Evolutionary conservation across 1,140 invertebrate genomes (phyloP).

Genomic region (Micrasema minimum): DNA sequence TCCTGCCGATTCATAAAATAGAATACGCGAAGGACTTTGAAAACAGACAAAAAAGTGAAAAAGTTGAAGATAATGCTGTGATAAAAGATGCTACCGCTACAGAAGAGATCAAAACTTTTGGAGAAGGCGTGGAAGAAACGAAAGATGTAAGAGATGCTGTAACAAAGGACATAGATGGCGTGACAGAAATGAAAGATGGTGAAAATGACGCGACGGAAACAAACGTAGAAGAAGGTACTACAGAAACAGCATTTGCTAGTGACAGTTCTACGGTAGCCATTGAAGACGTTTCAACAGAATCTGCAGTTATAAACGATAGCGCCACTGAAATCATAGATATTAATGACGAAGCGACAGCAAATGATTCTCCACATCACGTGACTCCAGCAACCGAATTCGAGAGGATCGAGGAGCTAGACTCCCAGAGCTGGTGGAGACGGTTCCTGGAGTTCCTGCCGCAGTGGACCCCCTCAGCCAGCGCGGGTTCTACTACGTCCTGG

Average conservation of each 20-base stretch:
- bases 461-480: constrained; percentile 28
- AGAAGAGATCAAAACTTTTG: no score
- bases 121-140: no score
- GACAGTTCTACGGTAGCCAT: background rate
- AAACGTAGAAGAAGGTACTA: background rate
- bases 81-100: background rate
- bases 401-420: background rate
- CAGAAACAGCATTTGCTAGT: background rate
- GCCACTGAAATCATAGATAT: background rate
- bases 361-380: no score
- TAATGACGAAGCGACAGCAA: background rate
- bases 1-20: constrained; percentile 54
- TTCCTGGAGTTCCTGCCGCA: background rate
- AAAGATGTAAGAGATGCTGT: no score
- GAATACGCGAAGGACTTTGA: constrained; percentile 16
- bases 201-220: no score
- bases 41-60: background rate
- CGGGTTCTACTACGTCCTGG: constrained; percentile 39
- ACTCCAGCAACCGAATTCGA: no score
- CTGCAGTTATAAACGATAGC: background rate
- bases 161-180: no score
- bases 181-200: no score
- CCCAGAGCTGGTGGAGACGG: background rate
- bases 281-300: background rate
- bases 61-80: background rate